Conservation (phyloP, 2,113 vertebrate genomes). For the Nesogale talazaci region DNA sequence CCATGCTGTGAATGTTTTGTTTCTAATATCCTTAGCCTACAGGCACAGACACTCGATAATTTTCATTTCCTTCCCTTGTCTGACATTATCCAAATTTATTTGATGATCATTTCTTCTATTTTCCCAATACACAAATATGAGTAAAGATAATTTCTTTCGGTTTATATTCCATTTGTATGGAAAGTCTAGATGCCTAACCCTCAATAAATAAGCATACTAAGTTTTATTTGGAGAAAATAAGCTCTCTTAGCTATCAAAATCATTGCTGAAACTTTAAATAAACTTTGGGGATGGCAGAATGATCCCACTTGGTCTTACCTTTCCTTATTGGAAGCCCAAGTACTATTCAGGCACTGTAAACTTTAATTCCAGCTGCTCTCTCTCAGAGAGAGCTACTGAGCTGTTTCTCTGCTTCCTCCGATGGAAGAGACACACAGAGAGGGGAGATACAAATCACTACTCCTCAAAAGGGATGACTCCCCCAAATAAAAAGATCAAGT, state of each 20-base stretch:
- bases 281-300: background rate
- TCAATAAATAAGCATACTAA: constrained; percentile 10
- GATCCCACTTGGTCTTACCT: background rate
- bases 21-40: constrained; percentile 54
- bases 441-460: background rate
- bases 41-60: constrained; percentile 60
- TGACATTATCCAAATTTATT: constrained; percentile 45
- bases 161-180: constrained; percentile 51
- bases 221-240: background rate
- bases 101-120: constrained; percentile 53
- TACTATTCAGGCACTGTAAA: background rate
- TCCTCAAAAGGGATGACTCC: background rate
- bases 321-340: background rate
- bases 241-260: background rate
- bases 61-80: constrained; percentile 73
- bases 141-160: background rate
- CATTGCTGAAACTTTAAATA: background rate
- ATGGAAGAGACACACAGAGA: background rate
- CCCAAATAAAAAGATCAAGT: background rate
- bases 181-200: background rate
- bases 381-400: background rate
- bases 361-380: background rate
- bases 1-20: constrained; percentile 55
- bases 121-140: constrained; percentile 54
- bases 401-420: background rate